These are phyloP conservation scores for Limenitis arthemis DNA, from an alignment of 2,888 invertebrate species.

Conservation along the genomic window DNA sequence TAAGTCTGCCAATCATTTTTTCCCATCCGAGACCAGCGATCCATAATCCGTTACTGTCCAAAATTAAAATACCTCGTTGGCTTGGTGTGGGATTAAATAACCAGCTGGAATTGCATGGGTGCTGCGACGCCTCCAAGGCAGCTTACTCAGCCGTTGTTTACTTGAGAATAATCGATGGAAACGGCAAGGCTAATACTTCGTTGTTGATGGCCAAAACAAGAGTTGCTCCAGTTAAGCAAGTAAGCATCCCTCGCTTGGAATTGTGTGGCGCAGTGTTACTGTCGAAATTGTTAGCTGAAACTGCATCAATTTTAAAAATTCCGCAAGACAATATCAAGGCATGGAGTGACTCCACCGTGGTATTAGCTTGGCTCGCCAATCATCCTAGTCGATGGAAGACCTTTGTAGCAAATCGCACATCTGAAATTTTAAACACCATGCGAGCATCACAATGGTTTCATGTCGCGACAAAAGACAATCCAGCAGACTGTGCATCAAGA, in stretches of 20 bases:
- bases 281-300: slow-evolving; percentile 12
- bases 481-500: slow-evolving; percentile 26
- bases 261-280: slow-evolving; percentile 23
- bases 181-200: neutral
- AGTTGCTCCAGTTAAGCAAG: slow-evolving; percentile 16
- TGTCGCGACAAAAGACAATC: slow-evolving; percentile 12
- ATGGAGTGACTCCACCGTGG: slow-evolving; percentile 23
- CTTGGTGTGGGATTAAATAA: slow-evolving; percentile 7
- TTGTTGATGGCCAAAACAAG: slow-evolving; percentile 10
- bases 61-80: slow-evolving; percentile 20
- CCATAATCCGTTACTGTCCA: slow-evolving; percentile 25
- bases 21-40: slow-evolving; percentile 31
- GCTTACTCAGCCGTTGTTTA: slow-evolving; percentile 22
- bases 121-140: slow-evolving; percentile 22
- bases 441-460: slow-evolving; percentile 23
- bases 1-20: slow-evolving; percentile 24
- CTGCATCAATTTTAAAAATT: slow-evolving; percentile 8
- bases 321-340: slow-evolving; percentile 10
- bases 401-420: slow-evolving; percentile 28
- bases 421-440: slow-evolving; percentile 22
- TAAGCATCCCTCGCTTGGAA: slow-evolving; percentile 20
- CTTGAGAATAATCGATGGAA: neutral
- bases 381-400: slow-evolving; percentile 24
- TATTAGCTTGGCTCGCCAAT: slow-evolving; percentile 20
- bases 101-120: slow-evolving; percentile 23